Conservation (phyloP, 2,888 invertebrate genomes). For the Acronicta aceris region DNA sequence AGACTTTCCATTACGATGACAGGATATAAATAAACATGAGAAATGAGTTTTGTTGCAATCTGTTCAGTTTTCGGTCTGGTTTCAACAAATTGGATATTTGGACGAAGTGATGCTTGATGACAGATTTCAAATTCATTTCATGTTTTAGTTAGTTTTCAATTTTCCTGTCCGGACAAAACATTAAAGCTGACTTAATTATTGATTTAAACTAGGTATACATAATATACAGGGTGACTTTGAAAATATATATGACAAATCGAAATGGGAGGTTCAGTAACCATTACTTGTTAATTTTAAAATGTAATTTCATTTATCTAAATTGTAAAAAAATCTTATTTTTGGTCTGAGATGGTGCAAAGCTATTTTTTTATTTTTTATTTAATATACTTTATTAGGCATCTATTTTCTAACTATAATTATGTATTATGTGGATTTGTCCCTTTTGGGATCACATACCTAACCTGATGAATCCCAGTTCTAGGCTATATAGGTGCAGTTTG, state of each 20-base stretch:
- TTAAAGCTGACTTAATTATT: too few species aligned
- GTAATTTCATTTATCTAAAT: too few species aligned
- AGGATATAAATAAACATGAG: constrained; percentile 45
- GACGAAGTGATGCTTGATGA: constrained; percentile 19
- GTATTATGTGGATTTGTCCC: background rate
- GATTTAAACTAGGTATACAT: too few species aligned
- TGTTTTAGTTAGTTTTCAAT: background rate
- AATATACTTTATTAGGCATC: too few species aligned
- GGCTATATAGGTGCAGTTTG: constrained; percentile 10
- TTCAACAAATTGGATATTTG: constrained; percentile 39
- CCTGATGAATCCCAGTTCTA: background rate
- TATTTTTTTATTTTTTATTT: too few species aligned
- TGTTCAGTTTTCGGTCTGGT: constrained; percentile 24
- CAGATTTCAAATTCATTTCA: constrained; percentile 14
- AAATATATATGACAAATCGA: too few species aligned
- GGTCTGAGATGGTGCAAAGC: too few species aligned
- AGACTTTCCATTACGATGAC: constrained; percentile 44
- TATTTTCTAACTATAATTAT: too few species aligned
- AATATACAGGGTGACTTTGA: too few species aligned
- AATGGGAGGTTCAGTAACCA: too few species aligned
- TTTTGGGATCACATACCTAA: background rate
- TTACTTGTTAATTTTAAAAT: too few species aligned
- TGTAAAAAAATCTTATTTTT: too few species aligned
- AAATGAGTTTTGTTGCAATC: constrained; percentile 45
- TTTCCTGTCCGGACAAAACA: background rate